These are phyloP conservation scores for Cydia pomonella DNA, from an alignment of 1,140 invertebrate genomes.

Conservation along the genomic window DNA sequence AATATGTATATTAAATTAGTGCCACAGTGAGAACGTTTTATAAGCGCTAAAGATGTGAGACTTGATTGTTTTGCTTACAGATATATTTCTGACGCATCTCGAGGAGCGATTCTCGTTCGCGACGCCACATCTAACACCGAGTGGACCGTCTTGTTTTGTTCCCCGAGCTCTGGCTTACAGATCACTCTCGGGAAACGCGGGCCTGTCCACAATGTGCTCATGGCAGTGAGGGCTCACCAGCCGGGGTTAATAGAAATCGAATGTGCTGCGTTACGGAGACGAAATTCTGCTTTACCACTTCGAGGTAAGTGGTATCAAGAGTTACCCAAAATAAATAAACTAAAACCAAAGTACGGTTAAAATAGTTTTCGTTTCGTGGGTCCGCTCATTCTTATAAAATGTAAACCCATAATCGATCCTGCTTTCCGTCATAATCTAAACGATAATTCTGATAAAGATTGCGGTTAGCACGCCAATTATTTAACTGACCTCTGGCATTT, in stretches of 20 bases:
- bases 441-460: too few relatives aligned
- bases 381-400: too few relatives aligned
- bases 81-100: constrained; percentile 81
- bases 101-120: constrained; percentile 81
- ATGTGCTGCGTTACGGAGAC: constrained; percentile 50
- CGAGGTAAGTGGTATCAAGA: constrained; percentile 43
- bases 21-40: too few relatives aligned
- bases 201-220: constrained; percentile 44
- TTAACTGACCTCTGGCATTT: too few relatives aligned
- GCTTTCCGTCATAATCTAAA: too few relatives aligned
- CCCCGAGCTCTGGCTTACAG: constrained; percentile 50
- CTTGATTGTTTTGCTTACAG: constrained; percentile 62
- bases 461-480: too few relatives aligned
- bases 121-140: constrained; percentile 75
- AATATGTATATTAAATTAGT: too few relatives aligned
- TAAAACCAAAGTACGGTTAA: too few relatives aligned
- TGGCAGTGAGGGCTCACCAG: constrained; percentile 49
- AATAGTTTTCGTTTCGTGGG: too few relatives aligned
- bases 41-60: too few relatives aligned
- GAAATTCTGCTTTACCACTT: constrained; percentile 46
- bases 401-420: too few relatives aligned
- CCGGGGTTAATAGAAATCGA: constrained; percentile 54
- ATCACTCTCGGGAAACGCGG: constrained; percentile 49
- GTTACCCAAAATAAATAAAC: too few relatives aligned
- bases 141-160: constrained; percentile 53